Evolutionary conservation across 2,888 invertebrate genomes (phyloP).

Genomic region (Timema podura): DNA sequence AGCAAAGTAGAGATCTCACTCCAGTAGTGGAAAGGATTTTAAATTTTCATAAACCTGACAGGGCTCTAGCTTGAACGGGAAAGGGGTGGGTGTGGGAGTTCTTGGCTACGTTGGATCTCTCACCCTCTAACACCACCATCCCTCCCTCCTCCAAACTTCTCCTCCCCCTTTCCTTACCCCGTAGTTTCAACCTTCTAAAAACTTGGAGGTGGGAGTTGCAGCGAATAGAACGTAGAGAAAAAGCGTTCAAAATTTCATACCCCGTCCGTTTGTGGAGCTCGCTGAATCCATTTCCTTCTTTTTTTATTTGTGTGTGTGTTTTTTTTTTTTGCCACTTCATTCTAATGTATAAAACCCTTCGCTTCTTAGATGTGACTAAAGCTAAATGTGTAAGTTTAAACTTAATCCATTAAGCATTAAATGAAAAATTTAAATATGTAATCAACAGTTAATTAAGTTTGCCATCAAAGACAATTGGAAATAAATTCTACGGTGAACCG

Average conservation of each 20-base stretch:
- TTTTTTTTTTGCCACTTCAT: too few species aligned
- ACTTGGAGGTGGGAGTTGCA: not conserved
- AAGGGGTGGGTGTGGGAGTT: constrained; percentile 1
- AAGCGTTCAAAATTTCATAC: constrained; percentile 26
- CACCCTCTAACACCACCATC: not conserved
- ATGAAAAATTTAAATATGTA: too few species aligned
- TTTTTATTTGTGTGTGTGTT: not conserved
- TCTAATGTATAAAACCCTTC: too few species aligned
- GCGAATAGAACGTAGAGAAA: not conserved
- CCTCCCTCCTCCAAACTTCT: not conserved
- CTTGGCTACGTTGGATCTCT: constrained; percentile 12
- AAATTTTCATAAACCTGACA: constrained; percentile 44
- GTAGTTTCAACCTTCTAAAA: constrained; percentile 1
- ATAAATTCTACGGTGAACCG: too few species aligned
- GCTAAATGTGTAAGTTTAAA: too few species aligned
- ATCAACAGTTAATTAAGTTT: too few species aligned
- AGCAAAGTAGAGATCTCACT: constrained; percentile 16
- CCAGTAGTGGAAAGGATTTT: constrained; percentile 38
- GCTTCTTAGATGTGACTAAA: too few species aligned
- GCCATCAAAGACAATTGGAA: too few species aligned
- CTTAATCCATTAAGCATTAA: too few species aligned
- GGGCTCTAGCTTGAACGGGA: constrained; percentile 38
- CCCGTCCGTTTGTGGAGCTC: constrained; percentile 23
- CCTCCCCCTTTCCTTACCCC: not conserved
- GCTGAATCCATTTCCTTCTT: constrained; percentile 11